Evolutionary conservation across 2,113 vertebrate genomes (phyloP), one percentile per base, ranked within the genome.

Genomic region (Menidia beryllina): DNA sequence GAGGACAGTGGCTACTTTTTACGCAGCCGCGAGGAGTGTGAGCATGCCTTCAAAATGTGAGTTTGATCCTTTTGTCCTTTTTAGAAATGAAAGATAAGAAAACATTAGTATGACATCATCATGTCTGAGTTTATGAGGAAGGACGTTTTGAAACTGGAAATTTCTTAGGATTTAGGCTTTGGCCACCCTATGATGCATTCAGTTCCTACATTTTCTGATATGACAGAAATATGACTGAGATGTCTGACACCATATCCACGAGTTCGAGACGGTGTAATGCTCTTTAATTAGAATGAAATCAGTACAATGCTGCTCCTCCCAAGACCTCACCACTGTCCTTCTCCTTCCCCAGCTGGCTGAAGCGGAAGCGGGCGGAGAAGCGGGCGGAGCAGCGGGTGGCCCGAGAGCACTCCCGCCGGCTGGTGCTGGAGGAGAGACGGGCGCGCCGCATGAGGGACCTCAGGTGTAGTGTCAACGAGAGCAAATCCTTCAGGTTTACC

Each of bases 11-110:
- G 91, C 45, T 90, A 89, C 59, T 92, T 94, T 54, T 77, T 95
- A n/a, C 94, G 87, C 68, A 95, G 92, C 65, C 88, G 93, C 0
- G 91, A 95, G 58, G 95, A 97, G 72, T 93, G 94, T 0, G 96
- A 98, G 63, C 94, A 80, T 72, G 98, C 97, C 62, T 99, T 96
- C 77, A 96, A 93, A 91, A 90, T 94, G 98, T 98, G 88, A 94
- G 72, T 53, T 49, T 66, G 20, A 30, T 4, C 11, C 43, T 27
- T 20, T 61, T 47, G 20, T 1, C 34, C 19, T 21, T 45, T 23
- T 14, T 51, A 30, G 24, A 25, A n/a, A n/a, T n/a, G n/a, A n/a
- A n/a, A n/a, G n/a, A n/a, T n/a, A n/a, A n/a, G n/a, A n/a, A n/a
- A n/a, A n/a, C n/a, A n/a, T n/a, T n/a, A n/a, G n/a, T n/a, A n/a